Base-by-base conservation (phyloP, 2,888 invertebrate genomes). In the Cephus sareptanus region DNA sequence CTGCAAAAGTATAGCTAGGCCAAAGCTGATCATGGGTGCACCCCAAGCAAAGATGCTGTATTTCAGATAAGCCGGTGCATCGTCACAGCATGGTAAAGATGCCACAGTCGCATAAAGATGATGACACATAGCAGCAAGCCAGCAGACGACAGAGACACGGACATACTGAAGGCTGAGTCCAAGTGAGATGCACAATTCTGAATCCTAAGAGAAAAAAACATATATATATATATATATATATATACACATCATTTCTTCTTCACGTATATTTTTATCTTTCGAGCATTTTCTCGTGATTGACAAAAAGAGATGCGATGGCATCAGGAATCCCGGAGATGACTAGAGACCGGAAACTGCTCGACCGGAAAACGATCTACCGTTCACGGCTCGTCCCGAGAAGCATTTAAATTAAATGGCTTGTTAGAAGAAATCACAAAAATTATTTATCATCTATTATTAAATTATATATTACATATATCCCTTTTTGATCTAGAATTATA, bases 31-130 rank as follows among this genome's bases (percentile, higher is more conserved):
- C 9, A 93, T 92, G 0, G 95, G 95, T 30, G 93, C 87, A 68
- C 95, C 95, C 95, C 95, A 95, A 30, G 94, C 94, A 85, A 95
- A 94, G 40, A 94, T 83, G 70, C 94, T 94, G 89, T 93, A 94
- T 86, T 93, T 93, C 85, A 90, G 91, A 89, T 90, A 92, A 40
- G 91, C 90, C 71, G 91, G 91, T 4, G 90, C 88, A 81, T 92
- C 91, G 82, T 91, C 91, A 23, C 91, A 85, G 11, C 88, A 87
- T 4, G 91, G 91, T 69, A 91, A 83, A 69, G 91, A 90, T 31
- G 91, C 90, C 1, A 91, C 90, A 23, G 90, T 91, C 71, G 92
- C 92, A 89, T 94, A 93, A 88, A 95, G 93, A 87, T 95, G 94
- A 89, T 94, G 94, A 33, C 94, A 93, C 93, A 95, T 95, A 30